phyloP scores from a whole-genome alignment of 2,888 invertebrate species.

The Sylvicola cinctus region DNA sequence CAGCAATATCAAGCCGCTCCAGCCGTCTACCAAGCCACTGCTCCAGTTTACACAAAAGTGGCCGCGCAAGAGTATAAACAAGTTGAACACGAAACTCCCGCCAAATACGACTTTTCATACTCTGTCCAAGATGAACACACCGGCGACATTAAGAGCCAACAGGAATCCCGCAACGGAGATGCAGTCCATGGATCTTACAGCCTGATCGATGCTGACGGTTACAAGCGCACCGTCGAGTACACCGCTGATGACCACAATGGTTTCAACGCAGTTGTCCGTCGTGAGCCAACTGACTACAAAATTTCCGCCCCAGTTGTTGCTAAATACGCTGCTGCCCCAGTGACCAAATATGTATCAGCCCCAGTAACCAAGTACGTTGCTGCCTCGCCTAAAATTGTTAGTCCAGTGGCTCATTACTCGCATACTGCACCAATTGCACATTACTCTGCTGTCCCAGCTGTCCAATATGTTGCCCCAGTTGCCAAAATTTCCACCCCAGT shows the following conservation, averaged over 20 bases:
- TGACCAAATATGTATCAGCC: constrained; percentile 11
- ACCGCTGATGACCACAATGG: constrained; percentile 30
- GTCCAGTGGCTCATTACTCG: not conserved
- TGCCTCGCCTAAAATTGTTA: too few relatives aligned
- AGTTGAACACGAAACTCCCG: constrained; percentile 20
- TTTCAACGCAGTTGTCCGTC: constrained; percentile 31
- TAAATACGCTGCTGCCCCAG: too few relatives aligned
- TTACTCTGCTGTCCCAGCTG: too few relatives aligned
- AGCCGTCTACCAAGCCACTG: not conserved
- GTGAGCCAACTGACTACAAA: constrained; percentile 26
- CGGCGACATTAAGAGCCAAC: constrained; percentile 30
- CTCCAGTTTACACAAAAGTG: not conserved
- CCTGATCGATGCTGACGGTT: constrained; percentile 30
- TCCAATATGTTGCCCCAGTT: too few relatives aligned
- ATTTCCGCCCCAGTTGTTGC: too few relatives aligned
- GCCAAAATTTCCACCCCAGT: too few relatives aligned
- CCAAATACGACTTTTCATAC: constrained; percentile 28
- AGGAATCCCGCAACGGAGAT: constrained; percentile 30
- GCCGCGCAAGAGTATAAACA: not conserved
- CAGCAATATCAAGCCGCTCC: not conserved
- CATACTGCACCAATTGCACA: not conserved
- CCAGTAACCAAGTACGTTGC: constrained; percentile 4
- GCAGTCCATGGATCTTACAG: constrained; percentile 30
- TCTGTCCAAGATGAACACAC: constrained; percentile 28
- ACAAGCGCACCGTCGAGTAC: constrained; percentile 30